Percentiles rank a stretch among this genome's conserved stretches.
These are phyloP conservation scores for Tylochromis polylepis DNA, from an alignment of 2,113 vertebrate species.

Conservation along the genomic window DNA sequence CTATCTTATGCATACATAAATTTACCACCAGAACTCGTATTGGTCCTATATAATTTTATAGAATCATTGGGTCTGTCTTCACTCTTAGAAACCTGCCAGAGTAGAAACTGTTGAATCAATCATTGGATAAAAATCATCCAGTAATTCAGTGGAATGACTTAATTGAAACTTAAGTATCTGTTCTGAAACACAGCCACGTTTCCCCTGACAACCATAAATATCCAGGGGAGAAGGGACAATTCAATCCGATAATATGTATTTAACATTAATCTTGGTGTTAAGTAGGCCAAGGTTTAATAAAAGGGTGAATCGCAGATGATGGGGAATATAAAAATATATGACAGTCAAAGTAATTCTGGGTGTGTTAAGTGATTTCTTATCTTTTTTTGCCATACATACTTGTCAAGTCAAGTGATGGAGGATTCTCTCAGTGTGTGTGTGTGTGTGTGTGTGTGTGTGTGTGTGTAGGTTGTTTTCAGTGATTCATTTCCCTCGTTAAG, in stretches of 20 bases:
- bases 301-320: slow-evolving; percentile 21
- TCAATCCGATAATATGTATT: slow-evolving; percentile 52
- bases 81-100: background rate
- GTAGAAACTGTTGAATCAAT: background rate
- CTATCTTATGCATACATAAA: background rate
- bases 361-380: background rate
- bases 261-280: slow-evolving; percentile 31
- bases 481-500: slow-evolving; percentile 36
- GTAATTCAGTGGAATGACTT: background rate
- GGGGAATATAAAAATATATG: slow-evolving; percentile 17
- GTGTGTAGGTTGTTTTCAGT: background rate
- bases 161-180: slow-evolving; percentile 9
- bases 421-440: background rate
- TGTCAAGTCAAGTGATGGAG: background rate
- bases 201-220: slow-evolving; percentile 5
- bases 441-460: background rate
- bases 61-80: background rate
- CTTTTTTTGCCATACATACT: background rate
- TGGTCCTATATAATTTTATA: background rate
- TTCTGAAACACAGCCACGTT: background rate
- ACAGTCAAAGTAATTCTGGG: background rate
- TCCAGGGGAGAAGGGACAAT: slow-evolving; percentile 16
- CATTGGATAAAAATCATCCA: background rate
- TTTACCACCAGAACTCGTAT: background rate
- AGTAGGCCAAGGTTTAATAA: slow-evolving; percentile 38